Conservation (phyloP, 1,140 invertebrate genomes). For the Drosophila parvula region DNA sequence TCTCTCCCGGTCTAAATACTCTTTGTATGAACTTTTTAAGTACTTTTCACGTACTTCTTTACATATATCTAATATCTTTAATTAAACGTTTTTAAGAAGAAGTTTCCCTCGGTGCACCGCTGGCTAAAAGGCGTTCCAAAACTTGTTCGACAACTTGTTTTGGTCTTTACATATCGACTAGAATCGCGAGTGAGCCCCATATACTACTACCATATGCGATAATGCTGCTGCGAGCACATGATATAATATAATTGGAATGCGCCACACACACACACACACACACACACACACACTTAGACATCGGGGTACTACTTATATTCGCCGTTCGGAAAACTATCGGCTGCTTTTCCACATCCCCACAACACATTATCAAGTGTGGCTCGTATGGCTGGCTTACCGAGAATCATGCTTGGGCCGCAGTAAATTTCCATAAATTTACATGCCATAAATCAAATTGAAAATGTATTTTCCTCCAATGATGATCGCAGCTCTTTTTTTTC, state of each 20-base stretch:
- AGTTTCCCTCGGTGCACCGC: conserved; percentile 21
- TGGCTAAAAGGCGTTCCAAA: conserved; percentile 66
- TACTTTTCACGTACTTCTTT: not conserved
- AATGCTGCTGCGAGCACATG: conserved; percentile 75
- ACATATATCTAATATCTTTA: not conserved
- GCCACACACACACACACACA: conserved; percentile 50
- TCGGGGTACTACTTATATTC: conserved; percentile 2
- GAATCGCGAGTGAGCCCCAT: conserved; percentile 65
- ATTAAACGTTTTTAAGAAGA: not conserved
- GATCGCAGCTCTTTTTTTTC: conserved; percentile 37
- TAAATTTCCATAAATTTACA: conserved; percentile 82
- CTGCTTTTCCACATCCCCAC: conserved; percentile 62
- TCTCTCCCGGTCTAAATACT: too few relatives aligned
- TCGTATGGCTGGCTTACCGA: conserved; percentile 32
- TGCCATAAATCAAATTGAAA: conserved; percentile 79
- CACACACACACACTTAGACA: conserved; percentile 36
- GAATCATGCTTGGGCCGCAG: conserved; percentile 55
- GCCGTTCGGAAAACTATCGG: conserved; percentile 36
- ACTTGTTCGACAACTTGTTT: conserved; percentile 81
- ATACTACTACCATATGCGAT: conserved; percentile 73
- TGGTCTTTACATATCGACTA: conserved; percentile 72
- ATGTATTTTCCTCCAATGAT: conserved; percentile 59
- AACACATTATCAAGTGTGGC: conserved; percentile 57
- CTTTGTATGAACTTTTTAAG: not conserved
- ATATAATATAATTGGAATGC: conserved; percentile 81